Conservation (phyloP, 1,140 invertebrate genomes). For the Phymastichus coffea region DNA sequence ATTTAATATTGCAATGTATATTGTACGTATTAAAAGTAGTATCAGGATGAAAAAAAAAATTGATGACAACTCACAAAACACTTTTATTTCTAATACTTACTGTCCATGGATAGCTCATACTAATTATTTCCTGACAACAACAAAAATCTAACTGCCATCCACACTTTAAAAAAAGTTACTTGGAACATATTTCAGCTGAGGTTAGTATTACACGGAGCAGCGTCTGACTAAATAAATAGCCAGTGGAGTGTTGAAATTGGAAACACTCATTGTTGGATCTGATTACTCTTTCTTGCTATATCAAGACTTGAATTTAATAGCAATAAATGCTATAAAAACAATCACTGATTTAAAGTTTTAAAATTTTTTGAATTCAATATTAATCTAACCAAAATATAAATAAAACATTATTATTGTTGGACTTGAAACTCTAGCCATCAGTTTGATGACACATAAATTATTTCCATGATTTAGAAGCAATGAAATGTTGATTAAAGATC, state of each 20-base stretch:
- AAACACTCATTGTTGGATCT: background rate
- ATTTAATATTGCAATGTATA: too few relatives aligned
- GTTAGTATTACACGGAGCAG: background rate
- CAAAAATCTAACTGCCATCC: background rate
- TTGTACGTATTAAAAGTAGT: too few relatives aligned
- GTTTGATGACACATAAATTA: too few relatives aligned
- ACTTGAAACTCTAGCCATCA: too few relatives aligned
- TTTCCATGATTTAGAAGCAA: too few relatives aligned
- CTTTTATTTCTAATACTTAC: conserved; percentile 11
- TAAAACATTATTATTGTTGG: background rate
- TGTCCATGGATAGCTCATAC: conserved; percentile 11
- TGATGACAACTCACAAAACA: background rate
- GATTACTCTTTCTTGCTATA: background rate
- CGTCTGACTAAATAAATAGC: background rate
- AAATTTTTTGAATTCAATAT: too few relatives aligned
- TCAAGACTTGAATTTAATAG: background rate
- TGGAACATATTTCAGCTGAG: background rate
- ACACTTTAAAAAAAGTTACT: background rate
- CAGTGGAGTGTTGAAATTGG: background rate
- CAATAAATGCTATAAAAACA: background rate
- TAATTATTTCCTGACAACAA: background rate
- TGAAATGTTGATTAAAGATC: too few relatives aligned
- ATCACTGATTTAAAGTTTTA: too few relatives aligned
- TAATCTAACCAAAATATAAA: too few relatives aligned
- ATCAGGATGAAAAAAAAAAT: conserved; percentile 2